Base-by-base conservation (phyloP, 92 coral and sea anemone species). In the Nematostella vectensis region DNA sequence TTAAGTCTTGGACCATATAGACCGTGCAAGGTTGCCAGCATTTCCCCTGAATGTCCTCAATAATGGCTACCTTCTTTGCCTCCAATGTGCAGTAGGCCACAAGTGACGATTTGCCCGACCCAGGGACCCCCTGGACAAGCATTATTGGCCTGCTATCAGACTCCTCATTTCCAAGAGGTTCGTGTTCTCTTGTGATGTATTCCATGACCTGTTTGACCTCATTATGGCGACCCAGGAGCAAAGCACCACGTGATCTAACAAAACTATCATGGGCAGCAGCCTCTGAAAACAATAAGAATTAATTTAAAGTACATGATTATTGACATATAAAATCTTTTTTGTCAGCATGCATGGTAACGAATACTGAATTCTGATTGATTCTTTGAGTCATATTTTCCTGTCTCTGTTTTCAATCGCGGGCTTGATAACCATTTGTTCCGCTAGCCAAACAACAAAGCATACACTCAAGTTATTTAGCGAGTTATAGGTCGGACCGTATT, bases 81-180 rank as follows among this genome's bases (percentile, higher is more conserved):
- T 72, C 57, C 50, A 66, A 59, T 9, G 79, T 68, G 50, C 78
- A 83, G 28, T 67, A 72, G 11, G 91, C 84, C 85, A 83, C 68
- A 36, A 83, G 33, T 4, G 91, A 69, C 16, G 91, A 83, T 60
- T 83, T 83, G 17, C 91, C 91, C 42, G 75, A 77, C 20, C 91
- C 91, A 10, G 91, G 68, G 50, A 71, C 59, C 1, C 81, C 91
- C 31, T 71, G 71, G 22, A 83, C 74, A 11, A 83, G 59, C 31
- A 77, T 54, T 38, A 55, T 28, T 40, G 72, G 62, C 25, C 42
- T 42, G 23, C 67, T 47, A 57, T 37, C 13, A 50, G 37, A 55
- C 30, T 42, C 50, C 15, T 37, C 69, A 23, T 39, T 51, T 4
- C 47, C 47, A 29, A 62, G 2, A 19, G 81, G 66, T 26, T 61